Percentiles rank a stretch among this genome's conserved stretches.
Conservation (phyloP, 2,113 vertebrate species). For the Siniperca knerii region DNA sequence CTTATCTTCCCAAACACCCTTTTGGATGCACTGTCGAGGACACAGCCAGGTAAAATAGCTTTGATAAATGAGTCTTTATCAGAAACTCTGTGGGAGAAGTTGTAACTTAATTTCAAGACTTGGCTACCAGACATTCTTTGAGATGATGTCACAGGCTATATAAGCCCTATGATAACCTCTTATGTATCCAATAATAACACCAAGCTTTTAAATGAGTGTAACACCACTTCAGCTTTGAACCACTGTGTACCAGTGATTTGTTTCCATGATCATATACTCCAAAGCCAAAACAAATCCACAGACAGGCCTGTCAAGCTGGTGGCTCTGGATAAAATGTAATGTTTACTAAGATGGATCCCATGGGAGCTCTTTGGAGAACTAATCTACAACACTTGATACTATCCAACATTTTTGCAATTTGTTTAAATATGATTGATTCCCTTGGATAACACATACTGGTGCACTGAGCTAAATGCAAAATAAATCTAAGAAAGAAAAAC, state of each 20-base stretch:
- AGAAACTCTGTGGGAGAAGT: constrained; percentile 41
- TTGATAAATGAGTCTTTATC: constrained; percentile 58
- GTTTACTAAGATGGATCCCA: constrained; percentile 72
- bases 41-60: constrained; percentile 34
- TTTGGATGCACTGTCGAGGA: constrained; percentile 9
- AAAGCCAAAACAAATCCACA: constrained; percentile 67
- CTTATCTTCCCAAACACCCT: constrained; percentile 25
- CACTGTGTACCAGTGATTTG: constrained; percentile 58
- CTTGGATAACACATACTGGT: constrained; percentile 65
- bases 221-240: constrained; percentile 42
- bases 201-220: constrained; percentile 37
- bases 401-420: constrained; percentile 74
- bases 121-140: constrained; percentile 26
- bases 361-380: constrained; percentile 72
- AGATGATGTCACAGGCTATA: constrained; percentile 37
- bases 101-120: constrained; percentile 28
- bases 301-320: constrained; percentile 68
- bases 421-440: constrained; percentile 79
- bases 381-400: constrained; percentile 75
- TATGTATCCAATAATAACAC: constrained; percentile 61
- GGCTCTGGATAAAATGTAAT: constrained; percentile 73
- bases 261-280: constrained; percentile 57
- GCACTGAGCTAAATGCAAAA: constrained; percentile 62
- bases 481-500: constrained; percentile 56
- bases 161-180: constrained; percentile 46